Evolutionary conservation across 2,797 vertebrate species (phyloP), one percentile per base, ranked within the genome.

Genomic region (Phrynocephalus guinanensis): DNA sequence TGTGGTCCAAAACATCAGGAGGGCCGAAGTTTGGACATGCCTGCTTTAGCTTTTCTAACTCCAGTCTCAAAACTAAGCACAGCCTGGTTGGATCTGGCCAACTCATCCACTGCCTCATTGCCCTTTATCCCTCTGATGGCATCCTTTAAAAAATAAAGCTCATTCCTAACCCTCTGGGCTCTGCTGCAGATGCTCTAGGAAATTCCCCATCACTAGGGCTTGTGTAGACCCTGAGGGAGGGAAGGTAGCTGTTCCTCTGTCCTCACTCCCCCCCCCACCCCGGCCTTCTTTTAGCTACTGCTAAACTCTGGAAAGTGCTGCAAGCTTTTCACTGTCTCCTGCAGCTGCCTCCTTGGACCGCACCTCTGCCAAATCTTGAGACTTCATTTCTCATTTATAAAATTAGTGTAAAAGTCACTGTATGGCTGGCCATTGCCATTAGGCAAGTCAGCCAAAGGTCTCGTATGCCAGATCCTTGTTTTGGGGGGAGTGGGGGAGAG

Each of bases 331-430:
- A 44, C 87, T 92, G 82, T 28, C 83, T 91, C 86, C 89, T 78
- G 67, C 48, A 91, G 82, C 68, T 91, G 4, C 68, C 33, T 86
- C 90, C 71, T 90, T 75, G 50, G 66, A 18, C 48, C 26, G 76
- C 28, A 28, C 52, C 26, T 10, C 66, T 15, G 48, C 9, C 90
- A 1, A 1, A 24, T 73, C 87, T 48, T 85, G 68, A 87, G 38
- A 68, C 88, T n/a, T 81, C 90, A 44, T 56, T 88, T 26, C 33
- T 89, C 2, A 0, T 72, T 90, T 79, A 71, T 24, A 2, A 78
- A 86, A 87, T 85, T 76, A 79, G 68, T n/a, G 72, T 38, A 82
- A 88, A 87, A 38, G 71, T 91, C 92, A 89, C 70, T 93, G 71
- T 18, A 38, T 16, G 71, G 15, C 7, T 30, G 7, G 30, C 71